These are phyloP conservation scores for Andricus grossulariae DNA, from an alignment of 1,140 invertebrate species.

Conservation along the genomic window DNA sequence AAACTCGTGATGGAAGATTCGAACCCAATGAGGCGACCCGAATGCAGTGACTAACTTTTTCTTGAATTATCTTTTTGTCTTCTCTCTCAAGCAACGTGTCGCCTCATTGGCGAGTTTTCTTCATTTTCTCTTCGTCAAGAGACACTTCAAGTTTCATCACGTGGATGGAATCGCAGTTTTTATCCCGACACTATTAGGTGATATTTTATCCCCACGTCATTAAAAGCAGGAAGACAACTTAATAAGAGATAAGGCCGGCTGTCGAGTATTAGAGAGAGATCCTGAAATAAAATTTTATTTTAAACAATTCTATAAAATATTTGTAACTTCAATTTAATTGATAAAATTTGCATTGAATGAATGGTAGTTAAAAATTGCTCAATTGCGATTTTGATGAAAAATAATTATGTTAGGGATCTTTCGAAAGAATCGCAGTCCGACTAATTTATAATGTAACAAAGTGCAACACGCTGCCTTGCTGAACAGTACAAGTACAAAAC, in stretches of 20 bases:
- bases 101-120: conserved; percentile 22
- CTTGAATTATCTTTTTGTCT: conserved; percentile 6
- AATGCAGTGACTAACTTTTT: background rate
- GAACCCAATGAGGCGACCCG: background rate
- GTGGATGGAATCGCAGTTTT: conserved; percentile 43
- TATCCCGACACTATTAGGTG: conserved; percentile 42
- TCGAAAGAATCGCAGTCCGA: conserved; percentile 69
- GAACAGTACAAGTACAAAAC: conserved; percentile 77
- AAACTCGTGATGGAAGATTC: background rate
- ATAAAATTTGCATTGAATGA: background rate
- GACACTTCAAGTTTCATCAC: background rate
- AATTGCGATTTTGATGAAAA: conserved; percentile 36
- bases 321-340: too few relatives aligned
- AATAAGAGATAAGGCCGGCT: conserved; percentile 44
- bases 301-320: too few relatives aligned
- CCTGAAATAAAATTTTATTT: conserved; percentile 18
- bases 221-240: conserved; percentile 47
- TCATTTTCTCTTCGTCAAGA: conserved; percentile 11
- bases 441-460: conserved; percentile 75
- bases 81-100: background rate
- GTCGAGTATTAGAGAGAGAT: conserved; percentile 40
- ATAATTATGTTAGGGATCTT: conserved; percentile 61
- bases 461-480: conserved; percentile 77
- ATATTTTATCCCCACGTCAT: conserved; percentile 48
- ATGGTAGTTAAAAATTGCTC: background rate